Evolutionary conservation across 2,113 vertebrate species (phyloP), one percentile per base, ranked within the genome.

Genomic region (Limnothrissa miodon): DNA sequence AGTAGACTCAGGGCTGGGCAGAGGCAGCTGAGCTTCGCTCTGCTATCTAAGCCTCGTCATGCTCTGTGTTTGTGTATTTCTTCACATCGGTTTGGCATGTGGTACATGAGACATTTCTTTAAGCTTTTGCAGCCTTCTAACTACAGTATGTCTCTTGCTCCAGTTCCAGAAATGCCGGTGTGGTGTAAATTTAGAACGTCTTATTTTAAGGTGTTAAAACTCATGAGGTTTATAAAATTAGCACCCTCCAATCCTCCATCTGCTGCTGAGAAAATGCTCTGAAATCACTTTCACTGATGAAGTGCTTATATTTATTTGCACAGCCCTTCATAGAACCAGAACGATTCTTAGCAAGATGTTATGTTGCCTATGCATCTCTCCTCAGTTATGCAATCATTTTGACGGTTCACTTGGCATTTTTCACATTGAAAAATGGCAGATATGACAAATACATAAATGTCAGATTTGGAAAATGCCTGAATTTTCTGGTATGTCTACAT

Each of bases 241-340:
- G 82, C 80, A 83, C 48, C 74, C 46, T 78, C 70, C 83, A 70
- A 33, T 42, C 33, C 46, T 80, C 33, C 51, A 29, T 80, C 46
- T 25, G 23, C 25, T 80, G 59, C 17, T 83, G 85, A 45, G 80
- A 48, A 81, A 45, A 5, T 36, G 7, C 21, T 33, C 1, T 86
- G 84, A 84, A 86, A 88, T 86, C 84, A 83, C 80, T 42, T n/a
- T 39, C 81, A 80, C 85, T 82, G 80, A 84, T 82, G 70, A 82
- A n/a, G 48, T 42, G 9, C 9, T 7, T 66, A 66, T 29, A 33
- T 66, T 29, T 2, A 66, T 66, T 66, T 29, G 13, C 25, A 33
- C 25, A 66, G 5, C 59, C 59, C n/a, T 66, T 33, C 29, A 59
- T 13, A 21, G 5, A 23, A 53, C 21, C 42, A 19, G 1, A 53